Percentiles rank a stretch among this genome's conserved stretches.
Conservation (phyloP, 2,797 vertebrate genomes). For the Basileuterus tristriatus region DNA sequence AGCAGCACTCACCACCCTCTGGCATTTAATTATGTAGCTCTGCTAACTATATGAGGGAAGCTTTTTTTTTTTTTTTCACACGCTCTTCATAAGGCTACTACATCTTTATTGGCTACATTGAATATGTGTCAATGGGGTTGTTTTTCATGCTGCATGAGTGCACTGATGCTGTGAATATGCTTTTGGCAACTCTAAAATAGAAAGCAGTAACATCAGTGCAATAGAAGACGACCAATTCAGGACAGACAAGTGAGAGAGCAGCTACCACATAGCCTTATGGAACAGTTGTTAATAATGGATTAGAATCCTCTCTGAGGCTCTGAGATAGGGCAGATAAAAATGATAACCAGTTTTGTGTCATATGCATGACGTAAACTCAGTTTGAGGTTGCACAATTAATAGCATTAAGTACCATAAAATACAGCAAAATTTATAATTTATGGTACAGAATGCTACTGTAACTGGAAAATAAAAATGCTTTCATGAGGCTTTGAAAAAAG, state of each 20-base stretch:
- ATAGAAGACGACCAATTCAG: not conserved
- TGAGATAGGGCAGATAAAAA: conserved; percentile 6
- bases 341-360: not conserved
- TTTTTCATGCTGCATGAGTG: conserved; percentile 62
- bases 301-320: not conserved
- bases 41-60: conserved; percentile 72
- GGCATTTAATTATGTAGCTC: conserved; percentile 81
- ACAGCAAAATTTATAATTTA: not conserved
- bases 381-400: not conserved
- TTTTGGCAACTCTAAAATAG: conserved; percentile 43
- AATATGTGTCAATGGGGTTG: conserved; percentile 76
- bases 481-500: not conserved
- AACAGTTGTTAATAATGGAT: not conserved
- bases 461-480: not conserved
- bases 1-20: conserved; percentile 69
- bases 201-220: not conserved
- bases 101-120: conserved; percentile 76
- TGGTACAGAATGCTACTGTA: not conserved
- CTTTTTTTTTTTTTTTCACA: conserved; percentile 26
- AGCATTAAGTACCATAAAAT: not conserved
- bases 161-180: not conserved
- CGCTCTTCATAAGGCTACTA: conserved; percentile 57
- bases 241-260: not conserved
- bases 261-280: not conserved
- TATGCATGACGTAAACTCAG: not conserved